Evolutionary conservation across 2,113 vertebrate genomes (phyloP).

Genomic region (human (Homo sapiens)): DNA sequence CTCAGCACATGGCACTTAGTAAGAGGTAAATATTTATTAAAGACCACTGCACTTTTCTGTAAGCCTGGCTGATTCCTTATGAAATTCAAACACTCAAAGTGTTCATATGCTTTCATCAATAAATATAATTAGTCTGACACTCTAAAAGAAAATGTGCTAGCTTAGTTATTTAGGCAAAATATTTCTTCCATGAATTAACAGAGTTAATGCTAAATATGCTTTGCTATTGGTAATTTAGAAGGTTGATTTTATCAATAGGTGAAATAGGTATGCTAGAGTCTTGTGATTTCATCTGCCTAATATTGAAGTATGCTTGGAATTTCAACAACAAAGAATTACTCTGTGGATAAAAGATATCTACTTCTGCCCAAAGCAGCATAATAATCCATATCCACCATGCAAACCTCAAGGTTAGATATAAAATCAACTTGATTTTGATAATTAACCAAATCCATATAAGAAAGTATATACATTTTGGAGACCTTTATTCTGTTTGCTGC

Average conservation of each 20-base stretch:
- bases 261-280: neutral
- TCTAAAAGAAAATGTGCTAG: neutral
- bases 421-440: neutral
- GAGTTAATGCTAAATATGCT: neutral
- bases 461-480: neutral
- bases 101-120: neutral
- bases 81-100: neutral
- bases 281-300: neutral
- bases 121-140: neutral
- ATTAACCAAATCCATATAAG: neutral
- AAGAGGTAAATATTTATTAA: neutral
- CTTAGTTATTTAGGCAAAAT: neutral
- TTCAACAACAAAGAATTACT: neutral
- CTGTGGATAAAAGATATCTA: neutral
- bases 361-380: neutral
- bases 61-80: neutral
- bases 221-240: neutral
- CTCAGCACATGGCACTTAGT: neutral
- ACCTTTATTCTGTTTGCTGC: neutral
- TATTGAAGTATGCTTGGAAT: neutral
- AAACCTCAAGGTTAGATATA: neutral
- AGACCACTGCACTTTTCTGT: neutral
- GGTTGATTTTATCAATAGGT: neutral
- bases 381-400: neutral
- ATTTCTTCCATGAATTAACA: neutral